Evolutionary conservation across 2,888 invertebrate genomes (phyloP).

Genomic region (Poecilus cupreus): DNA sequence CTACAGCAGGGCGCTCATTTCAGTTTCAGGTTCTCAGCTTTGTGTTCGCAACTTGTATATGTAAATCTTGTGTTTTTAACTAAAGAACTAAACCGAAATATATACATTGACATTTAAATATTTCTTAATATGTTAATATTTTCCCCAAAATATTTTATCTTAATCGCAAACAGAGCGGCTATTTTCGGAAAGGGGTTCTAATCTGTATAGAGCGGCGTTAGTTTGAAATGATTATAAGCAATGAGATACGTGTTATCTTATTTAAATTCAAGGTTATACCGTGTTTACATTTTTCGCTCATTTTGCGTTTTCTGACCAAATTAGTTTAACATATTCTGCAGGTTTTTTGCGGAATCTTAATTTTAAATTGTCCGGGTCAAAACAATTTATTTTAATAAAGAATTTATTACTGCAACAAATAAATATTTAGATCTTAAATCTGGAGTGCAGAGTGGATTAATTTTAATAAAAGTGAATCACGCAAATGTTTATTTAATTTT

Average conservation of each 20-base stretch:
- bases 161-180: too few species aligned
- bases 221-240: background rate
- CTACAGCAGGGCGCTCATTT: background rate
- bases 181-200: too few species aligned
- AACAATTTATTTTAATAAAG: slow-evolving; percentile 7
- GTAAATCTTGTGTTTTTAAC: background rate
- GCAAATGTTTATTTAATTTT: background rate
- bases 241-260: slow-evolving; percentile 22
- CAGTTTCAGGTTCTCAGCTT: background rate
- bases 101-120: background rate
- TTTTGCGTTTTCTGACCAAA: background rate
- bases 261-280: slow-evolving; percentile 16
- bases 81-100: background rate
- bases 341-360: background rate
- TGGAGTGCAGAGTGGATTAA: background rate
- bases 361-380: background rate
- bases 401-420: too few species aligned
- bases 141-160: background rate
- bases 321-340: background rate
- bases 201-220: too few species aligned
- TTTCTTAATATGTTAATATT: background rate
- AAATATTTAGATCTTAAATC: too few species aligned
- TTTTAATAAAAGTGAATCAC: background rate
- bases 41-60: background rate
- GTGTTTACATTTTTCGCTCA: slow-evolving; percentile 26